Base-by-base conservation (phyloP, 2,888 invertebrate genomes). In the Furcula furcula region DNA sequence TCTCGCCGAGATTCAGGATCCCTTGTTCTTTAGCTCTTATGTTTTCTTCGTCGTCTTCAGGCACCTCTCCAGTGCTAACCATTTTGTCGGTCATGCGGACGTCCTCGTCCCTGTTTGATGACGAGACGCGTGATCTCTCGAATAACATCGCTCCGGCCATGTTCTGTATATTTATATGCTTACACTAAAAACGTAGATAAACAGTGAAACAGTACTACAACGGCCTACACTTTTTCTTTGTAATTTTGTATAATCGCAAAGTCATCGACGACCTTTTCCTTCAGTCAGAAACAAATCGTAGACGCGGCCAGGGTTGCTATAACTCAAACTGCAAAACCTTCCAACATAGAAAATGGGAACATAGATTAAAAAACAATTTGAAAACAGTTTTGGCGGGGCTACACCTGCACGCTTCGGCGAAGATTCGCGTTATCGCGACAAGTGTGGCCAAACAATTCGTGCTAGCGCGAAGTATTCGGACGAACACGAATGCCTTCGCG, bases 141-240 rank as follows among this genome's bases (percentile, higher is more conserved):
- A 95, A 95, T 91, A 95, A 92, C 93, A 94, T 95, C 77, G 96
- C 96, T 88, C 96, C 95, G 84, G 96, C 96, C 96, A 96, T 96
- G 83, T 85, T 91, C 77, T 73, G 71, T 78, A 68, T 83, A 83
- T 86, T 84, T 85, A 86, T 82, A 81, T 65, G 70, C 78, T 82
- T 79, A 81, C 58, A 70, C 76, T 78, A 84, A 80, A 75, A 76
- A 74, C 58, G 71, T 77, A 68, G 65, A 55, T 69, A 72, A 71
- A 76, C 65, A 63, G 70, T 77, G 76, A 77, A 80, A 74, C 71
- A 70, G 73, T 77, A 79, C 75, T 76, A 75, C 64, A 71, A 75
- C 67, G 64, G 72, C 65, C 64, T 14, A 74, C 76, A 82, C 70
- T 81, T 78, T 80, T 85, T 79, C 88, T 85, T 86, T 86, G 86